Evolutionary conservation across 2,888 invertebrate species (phyloP), one percentile per base, ranked within the genome.

Genomic region (Atrina japonica): DNA sequence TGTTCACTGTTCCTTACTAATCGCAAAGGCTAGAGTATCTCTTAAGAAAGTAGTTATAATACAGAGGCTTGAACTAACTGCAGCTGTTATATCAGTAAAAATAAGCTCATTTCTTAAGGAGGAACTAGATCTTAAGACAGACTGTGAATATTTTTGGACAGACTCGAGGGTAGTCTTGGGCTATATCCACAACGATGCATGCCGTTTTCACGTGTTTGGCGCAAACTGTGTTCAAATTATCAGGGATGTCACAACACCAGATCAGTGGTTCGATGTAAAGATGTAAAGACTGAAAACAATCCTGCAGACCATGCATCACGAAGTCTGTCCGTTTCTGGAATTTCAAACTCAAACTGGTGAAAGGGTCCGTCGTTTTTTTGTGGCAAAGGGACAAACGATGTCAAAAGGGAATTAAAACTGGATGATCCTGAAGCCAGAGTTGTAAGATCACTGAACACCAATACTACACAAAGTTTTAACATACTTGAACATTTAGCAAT

Each of bases 231-330:
- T 83, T 9, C 75, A 78, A 35, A 56, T 61, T 21, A 79, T 82
- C 16, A 60, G 71, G n/a, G 69, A 82, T n/a, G 35, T 16, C 1
- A 60, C 76, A 30, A 43, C 64, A 3, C 49, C 70, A 21, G 9
- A 23, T 47, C 79, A 81, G 53, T 83, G 80, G 81, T 35, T n/a
- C n/a, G n/a, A n/a, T n/a, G n/a, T n/a, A n/a, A 40, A 2, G 73
- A 82, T 50, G 61, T 83, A 3, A 30, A 63, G 0, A 66, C 82
- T 6, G 49, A 66, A 11, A 50, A 53, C 6, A 80, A 83, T 49
- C 78, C 77, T n/a, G 83, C 83, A 18, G 81, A 82, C 41, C 52
- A 71, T 40, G 79, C 76, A 18, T 82, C 79, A 2, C 47, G 83
- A 18, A 73, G 77, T 9, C 53, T 72, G 0, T 6, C 40, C 16